A percentile compares a stretch with the other conserved stretches of the same genome.
phyloP scores from a whole-genome alignment of 1,140 invertebrate genomes.

The Drosophila hydei region DNA sequence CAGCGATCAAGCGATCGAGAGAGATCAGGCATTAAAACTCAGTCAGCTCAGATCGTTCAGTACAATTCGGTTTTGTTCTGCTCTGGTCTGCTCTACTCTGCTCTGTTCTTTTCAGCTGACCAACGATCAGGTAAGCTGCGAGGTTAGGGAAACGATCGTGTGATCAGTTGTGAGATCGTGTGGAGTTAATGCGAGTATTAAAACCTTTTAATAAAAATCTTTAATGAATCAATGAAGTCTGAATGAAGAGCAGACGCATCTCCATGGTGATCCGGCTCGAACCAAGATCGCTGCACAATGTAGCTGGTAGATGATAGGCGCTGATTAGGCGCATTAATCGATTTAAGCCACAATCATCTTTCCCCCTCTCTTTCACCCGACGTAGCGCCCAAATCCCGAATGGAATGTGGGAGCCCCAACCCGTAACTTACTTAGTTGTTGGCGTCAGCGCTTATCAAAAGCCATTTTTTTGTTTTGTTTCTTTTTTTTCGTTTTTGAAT shows the following conservation, averaged over 20 bases:
- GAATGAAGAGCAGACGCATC: slow-evolving; percentile 41
- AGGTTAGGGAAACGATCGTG: slow-evolving; percentile 35
- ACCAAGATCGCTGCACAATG: slow-evolving; percentile 49
- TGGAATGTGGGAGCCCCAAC: slow-evolving; percentile 75
- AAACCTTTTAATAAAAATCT: slow-evolving; percentile 83
- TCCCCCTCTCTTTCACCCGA: slow-evolving; percentile 4
- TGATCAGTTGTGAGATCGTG: slow-evolving; percentile 76
- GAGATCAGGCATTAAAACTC: slow-evolving; percentile 67
- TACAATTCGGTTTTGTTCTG: slow-evolving; percentile 1
- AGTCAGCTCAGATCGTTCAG: slow-evolving; percentile 30
- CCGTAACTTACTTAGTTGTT: slow-evolving; percentile 42
- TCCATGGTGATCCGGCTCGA: slow-evolving; percentile 5
- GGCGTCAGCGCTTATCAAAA: slow-evolving; percentile 74
- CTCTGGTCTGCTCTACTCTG: slow-evolving; percentile 10
- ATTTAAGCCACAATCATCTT: slow-evolving; percentile 81
- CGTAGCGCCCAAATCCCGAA: slow-evolving; percentile 13
- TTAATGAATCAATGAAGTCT: slow-evolving; percentile 80
- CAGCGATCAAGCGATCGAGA: slow-evolving; percentile 32
- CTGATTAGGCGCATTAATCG: slow-evolving; percentile 83
- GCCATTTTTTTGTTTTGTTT: slow-evolving; percentile 49
- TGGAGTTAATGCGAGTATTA: slow-evolving; percentile 83
- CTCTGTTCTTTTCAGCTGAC: slow-evolving; percentile 36
- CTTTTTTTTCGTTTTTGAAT: slow-evolving; percentile 60
- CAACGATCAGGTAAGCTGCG: slow-evolving; percentile 43
- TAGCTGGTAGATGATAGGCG: slow-evolving; percentile 65